Base-by-base conservation (phyloP, 2,888 invertebrate species). In the Dryadula phaetusa region DNA sequence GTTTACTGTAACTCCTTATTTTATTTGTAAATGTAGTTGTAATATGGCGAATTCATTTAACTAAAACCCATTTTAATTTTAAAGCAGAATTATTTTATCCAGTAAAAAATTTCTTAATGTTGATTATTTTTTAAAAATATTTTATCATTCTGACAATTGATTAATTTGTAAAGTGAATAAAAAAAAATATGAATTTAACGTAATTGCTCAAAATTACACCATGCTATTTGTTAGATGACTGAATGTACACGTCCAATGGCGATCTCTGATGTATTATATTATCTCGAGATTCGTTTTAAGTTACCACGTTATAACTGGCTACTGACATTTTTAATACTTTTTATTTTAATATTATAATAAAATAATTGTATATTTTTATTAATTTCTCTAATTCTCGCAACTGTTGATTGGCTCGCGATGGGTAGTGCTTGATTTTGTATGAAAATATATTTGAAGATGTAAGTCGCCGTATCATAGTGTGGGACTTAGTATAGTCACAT, bases 191-290 rank as follows among this genome's bases (percentile, higher is more conserved):
- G 54, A 56, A 56, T 66, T n/a, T 67, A 58, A 66, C 54, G 64
- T 58, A 66, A 72, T 87, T 87, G 87, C 88, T 88, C 87, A 88
- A 88, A 86, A 83, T 82, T 83, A 77, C 76, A 77, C 75, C 73
- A 73, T 73, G 71, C 70, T 71, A 72, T 83, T 85, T 86, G 83
- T 83, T 85, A 83, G 74, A 75, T 68, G 71, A 72, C 73, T 54
- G 76, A 70, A 75, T 75, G 75, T 75, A 67, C 73, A 75, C 80
- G 83, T 83, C 81, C 82, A 79, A 74, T 77, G 70, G 68, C 64
- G 66, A 65, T 74, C 73, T 68, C 64, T 42, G 52, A 53, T 66
- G 47, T 60, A 64, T 66, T 72, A 62, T 68, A 49, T 25, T 49
- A 70, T 62, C 44, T 52, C 46, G 37, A 46, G 60, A 62, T 14